Base-by-base conservation (phyloP, 2,797 vertebrate genomes). In the Urosaurus nigricauda region DNA sequence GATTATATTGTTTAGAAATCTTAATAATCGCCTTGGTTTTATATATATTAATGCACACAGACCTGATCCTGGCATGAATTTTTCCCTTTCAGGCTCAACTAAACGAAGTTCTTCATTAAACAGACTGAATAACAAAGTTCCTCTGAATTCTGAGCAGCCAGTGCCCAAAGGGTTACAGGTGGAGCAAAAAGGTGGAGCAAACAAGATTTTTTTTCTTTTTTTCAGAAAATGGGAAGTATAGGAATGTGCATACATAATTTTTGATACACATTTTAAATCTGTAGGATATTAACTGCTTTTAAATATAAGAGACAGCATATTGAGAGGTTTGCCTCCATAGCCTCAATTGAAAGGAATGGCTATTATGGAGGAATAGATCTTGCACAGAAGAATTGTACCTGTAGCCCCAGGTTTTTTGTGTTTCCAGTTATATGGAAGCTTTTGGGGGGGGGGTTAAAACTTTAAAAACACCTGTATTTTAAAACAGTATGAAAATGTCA, bases 51-150 rank as follows among this genome's bases (percentile, higher is more conserved):
- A 74, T 14, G n/a, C 17, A 40, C 26, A 26, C 56, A 0, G 90
- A 43, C 71, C 87, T 95, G 91, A 95, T 85, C 29, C 2, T 89
- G 82, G 68, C 85, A 29, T 94, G 68, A 4, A 92, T 1, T 90
- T 98, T 97, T 96, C 81, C 94, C 85, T 97, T 98, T 92, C 95
- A 98, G 98, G 97, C 97, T 88, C 96, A 96, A 97, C 97, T 96
- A 97, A 95, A 93, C 98, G 98, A 97, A 98, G 98, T 96, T 97
- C 97, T 29, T 98, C 98, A 96, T 98, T 98, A 97, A 98, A 98
- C 96, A 98, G 97, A 95, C 97, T 98, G 97, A 97, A 96, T 98
- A 98, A 97, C 97, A 98, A 96, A 96, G 96, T 93, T 95, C 93
- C 96, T 97, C 95, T 96, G 80, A 97, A 96, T 96, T 96, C 95